Percentiles rank a stretch among this genome's conserved stretches.
Evolutionary conservation across 2,888 invertebrate genomes (phyloP).

Genomic region (Rhyacophila evoluta): DNA sequence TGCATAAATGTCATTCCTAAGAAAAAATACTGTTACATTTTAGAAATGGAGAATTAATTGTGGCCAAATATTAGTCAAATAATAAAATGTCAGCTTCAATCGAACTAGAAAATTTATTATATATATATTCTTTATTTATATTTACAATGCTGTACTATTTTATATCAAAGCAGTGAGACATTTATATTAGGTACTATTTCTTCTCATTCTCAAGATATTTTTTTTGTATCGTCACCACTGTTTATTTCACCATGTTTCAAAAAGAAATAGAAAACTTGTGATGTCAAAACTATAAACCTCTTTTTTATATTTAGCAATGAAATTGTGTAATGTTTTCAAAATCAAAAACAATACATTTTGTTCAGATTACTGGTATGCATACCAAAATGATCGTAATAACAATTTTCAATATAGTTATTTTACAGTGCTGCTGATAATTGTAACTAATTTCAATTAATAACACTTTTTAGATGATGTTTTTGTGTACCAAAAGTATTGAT

Average conservation of each 20-base stretch:
- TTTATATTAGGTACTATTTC: no score
- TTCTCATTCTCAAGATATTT: neutral
- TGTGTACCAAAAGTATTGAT: no score
- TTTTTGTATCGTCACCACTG: neutral
- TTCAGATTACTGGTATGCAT: no score
- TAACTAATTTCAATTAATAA: no score
- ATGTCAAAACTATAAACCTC: neutral
- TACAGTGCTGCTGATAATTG: no score
- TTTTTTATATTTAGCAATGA: neutral
- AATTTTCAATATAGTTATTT: no score
- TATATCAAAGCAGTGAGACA: no score
- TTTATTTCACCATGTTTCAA: neutral
- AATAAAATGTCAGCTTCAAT: neutral
- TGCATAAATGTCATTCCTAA: neutral
- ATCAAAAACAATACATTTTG: no score
- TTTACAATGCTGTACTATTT: neutral
- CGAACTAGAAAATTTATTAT: neutral
- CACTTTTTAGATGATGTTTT: no score
- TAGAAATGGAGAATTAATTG: neutral
- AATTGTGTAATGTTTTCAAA: neutral
- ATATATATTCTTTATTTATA: neutral
- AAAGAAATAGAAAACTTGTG: neutral
- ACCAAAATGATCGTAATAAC: no score
- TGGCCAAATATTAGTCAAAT: constrained; percentile 11
- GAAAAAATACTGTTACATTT: neutral